Evolutionary conservation across 2,797 vertebrate genomes (phyloP).

Genomic region (Prunella strophiata): DNA sequence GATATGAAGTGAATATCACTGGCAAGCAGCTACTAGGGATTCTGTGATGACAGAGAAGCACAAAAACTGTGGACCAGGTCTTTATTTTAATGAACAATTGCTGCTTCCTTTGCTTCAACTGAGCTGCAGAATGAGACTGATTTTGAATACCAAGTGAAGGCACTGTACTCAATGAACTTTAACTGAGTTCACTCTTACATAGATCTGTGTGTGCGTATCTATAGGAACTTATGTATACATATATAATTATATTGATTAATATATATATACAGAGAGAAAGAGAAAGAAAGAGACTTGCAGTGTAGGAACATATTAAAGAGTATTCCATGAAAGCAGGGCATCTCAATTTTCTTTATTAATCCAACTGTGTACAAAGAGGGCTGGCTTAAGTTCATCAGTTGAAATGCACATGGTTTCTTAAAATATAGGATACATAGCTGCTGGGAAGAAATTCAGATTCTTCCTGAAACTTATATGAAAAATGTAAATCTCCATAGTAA

Average conservation of each 20-base stretch:
- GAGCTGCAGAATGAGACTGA: not conserved
- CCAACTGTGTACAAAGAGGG: not conserved
- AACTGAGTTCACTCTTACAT: not conserved
- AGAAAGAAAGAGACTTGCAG: not conserved
- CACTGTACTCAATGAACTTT: not conserved
- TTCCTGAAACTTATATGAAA: not conserved
- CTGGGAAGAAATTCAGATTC: not conserved
- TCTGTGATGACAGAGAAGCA: not conserved
- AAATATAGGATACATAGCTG: not conserved
- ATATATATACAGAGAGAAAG: not conserved
- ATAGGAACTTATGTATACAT: not conserved
- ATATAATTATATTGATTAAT: not conserved
- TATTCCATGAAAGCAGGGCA: not conserved
- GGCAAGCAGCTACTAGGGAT: not conserved
- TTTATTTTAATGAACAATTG: not conserved
- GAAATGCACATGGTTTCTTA: not conserved
- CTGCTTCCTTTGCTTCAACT: not conserved
- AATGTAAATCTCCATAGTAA: not conserved
- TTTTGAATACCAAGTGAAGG: not conserved
- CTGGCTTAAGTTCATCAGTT: not conserved
- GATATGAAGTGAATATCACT: not conserved
- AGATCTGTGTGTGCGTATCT: not conserved
- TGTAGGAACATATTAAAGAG: not conserved
- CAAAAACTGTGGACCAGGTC: not conserved
- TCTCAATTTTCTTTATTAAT: not conserved